These are phyloP conservation scores for Odontocerum albicorne DNA, from an alignment of 2,888 invertebrate genomes.

Conservation along the genomic window DNA sequence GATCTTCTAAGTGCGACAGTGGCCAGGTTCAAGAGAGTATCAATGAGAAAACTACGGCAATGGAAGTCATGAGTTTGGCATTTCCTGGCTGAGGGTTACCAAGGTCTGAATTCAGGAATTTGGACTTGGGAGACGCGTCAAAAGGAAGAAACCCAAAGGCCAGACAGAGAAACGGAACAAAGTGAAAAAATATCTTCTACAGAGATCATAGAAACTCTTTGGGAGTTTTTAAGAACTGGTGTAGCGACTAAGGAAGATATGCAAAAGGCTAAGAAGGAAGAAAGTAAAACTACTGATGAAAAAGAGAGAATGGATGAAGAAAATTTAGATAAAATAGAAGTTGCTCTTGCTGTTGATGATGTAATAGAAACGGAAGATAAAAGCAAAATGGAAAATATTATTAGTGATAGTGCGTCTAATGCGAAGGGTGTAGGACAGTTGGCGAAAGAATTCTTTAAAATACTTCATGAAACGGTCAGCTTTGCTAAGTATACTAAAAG, in stretches of 20 bases:
- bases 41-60: constrained; percentile 73
- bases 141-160: constrained; percentile 15
- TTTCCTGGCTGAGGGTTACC: constrained; percentile 41
- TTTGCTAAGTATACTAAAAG: constrained; percentile 30
- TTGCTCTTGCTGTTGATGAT: not conserved
- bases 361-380: constrained; percentile 1
- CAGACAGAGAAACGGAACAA: constrained; percentile 23
- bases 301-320: constrained; percentile 5
- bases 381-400: constrained; percentile 8
- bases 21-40: constrained; percentile 76
- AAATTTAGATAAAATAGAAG: constrained; percentile 17
- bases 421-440: constrained; percentile 37
- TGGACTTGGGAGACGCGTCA: constrained; percentile 18
- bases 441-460: constrained; percentile 52
- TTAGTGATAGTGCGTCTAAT: not conserved
- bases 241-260: constrained; percentile 8
- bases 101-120: constrained; percentile 24
- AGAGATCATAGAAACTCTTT: constrained; percentile 33
- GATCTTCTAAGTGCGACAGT: constrained; percentile 73
- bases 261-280: constrained; percentile 13
- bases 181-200: constrained; percentile 28
- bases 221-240: constrained; percentile 34
- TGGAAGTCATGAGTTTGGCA: constrained; percentile 77
- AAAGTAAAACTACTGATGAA: constrained; percentile 1
- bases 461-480: constrained; percentile 54